Conservation (phyloP, 1,140 invertebrate species). For the Macrocentrus cingulum region DNA sequence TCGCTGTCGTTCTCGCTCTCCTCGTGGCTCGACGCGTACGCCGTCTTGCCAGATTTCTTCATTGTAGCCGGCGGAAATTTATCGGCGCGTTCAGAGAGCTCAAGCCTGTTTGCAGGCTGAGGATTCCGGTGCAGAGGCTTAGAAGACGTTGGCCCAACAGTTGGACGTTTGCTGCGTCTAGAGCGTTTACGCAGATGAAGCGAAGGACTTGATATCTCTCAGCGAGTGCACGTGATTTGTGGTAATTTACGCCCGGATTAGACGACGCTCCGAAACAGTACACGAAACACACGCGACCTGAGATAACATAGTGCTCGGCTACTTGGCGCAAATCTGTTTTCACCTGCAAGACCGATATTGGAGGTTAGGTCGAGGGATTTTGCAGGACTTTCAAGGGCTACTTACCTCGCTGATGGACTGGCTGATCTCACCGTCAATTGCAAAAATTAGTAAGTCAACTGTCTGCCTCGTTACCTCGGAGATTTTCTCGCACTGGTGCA, state of each 20-base stretch:
- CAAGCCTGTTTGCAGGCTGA: constrained; percentile 43
- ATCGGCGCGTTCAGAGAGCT: constrained; percentile 31
- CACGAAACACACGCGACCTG: constrained; percentile 42
- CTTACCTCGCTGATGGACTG: constrained; percentile 42
- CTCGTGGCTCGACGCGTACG: constrained; percentile 53
- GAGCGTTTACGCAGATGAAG: constrained; percentile 41
- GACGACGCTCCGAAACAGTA: constrained; percentile 41
- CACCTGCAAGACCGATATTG: constrained; percentile 37
- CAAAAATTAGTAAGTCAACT: constrained; percentile 53
- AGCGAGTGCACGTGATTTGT: constrained; percentile 37
- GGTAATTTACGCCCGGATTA: constrained; percentile 34
- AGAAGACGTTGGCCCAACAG: constrained; percentile 42
- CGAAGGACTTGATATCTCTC: too few species aligned
- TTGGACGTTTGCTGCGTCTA: constrained; percentile 34
- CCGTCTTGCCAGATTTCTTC: constrained; percentile 42
- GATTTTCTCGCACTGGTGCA: too few species aligned
- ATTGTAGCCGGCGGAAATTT: constrained; percentile 30
- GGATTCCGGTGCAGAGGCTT: constrained; percentile 37
- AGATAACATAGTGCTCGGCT: constrained; percentile 45
- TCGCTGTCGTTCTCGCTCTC: constrained; percentile 61
- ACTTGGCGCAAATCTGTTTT: constrained; percentile 42
- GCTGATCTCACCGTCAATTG: constrained; percentile 39
- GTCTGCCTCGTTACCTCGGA: too few species aligned
- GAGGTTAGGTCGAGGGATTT: constrained; percentile 10
- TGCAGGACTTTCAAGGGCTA: not conserved